phyloP scores from a whole-genome alignment of 2,797 vertebrate genomes.

The Pogoniulus pusillus region DNA sequence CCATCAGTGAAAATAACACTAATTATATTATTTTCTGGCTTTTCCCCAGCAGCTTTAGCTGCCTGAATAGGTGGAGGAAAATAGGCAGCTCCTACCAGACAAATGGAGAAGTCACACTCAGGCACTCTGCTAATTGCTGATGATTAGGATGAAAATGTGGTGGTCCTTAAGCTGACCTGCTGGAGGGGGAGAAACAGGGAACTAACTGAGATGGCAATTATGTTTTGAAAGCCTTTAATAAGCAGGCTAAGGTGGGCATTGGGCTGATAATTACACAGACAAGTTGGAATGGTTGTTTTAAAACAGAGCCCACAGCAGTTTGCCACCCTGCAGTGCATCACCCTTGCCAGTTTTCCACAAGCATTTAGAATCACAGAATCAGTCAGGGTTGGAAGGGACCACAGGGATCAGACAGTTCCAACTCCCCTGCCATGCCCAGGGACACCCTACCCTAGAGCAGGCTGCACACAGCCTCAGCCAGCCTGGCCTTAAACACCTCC shows the following conservation, averaged over 20 bases:
- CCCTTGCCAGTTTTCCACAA: not conserved
- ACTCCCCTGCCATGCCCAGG: no score
- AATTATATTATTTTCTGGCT: constrained; percentile 42
- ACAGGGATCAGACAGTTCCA: no score
- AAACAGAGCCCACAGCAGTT: not conserved
- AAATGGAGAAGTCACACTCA: constrained; percentile 2
- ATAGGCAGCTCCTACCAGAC: not conserved
- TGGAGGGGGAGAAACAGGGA: not conserved
- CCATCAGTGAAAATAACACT: not conserved
- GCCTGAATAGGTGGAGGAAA: constrained; percentile 22
- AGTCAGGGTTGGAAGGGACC: no score
- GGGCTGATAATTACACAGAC: constrained; percentile 34
- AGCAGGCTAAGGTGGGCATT: not conserved
- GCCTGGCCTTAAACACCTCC: no score
- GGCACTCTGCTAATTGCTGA: constrained; percentile 32
- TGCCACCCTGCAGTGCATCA: not conserved
- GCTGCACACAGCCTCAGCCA: no score
- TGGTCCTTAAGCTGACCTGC: constrained; percentile 5
- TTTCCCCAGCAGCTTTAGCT: constrained; percentile 13
- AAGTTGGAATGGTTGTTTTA: not conserved
- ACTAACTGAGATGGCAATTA: constrained; percentile 37
- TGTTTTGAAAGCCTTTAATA: constrained; percentile 19
- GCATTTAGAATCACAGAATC: no score
- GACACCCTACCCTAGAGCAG: no score
- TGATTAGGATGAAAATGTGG: constrained; percentile 46